Base-by-base conservation (phyloP, 2,888 invertebrate genomes). In the Diploptera punctata region DNA sequence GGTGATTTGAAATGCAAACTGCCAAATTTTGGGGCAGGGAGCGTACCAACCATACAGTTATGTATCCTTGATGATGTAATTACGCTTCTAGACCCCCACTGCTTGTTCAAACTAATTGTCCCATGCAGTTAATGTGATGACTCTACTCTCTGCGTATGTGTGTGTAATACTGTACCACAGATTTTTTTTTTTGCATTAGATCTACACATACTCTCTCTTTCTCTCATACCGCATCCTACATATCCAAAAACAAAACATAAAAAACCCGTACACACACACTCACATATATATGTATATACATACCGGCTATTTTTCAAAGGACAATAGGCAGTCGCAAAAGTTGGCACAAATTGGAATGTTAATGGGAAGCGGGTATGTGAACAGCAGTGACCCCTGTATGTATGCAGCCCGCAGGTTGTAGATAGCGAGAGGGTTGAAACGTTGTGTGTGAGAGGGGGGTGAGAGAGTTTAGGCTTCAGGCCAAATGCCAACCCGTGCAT, bases 341-440 rank as follows among this genome's bases (percentile, higher is more conserved):
- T 72, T 68, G 68, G 72, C 60, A 68, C 72, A 72, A 72, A 72
- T 72, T 72, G 72, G 68, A 72, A 72, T 62, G 72, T 69, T 60
- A 69, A 69, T 69, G 57, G 69, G 57, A 31, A 57, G 38, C 43
- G 69, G 69, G 69, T 13, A 65, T 57, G 57, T 29, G 57, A 57
- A 57, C 44, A 61, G 61, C 38, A 61, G 18, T 44, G 65, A 65
- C 65, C 47, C 26, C 44, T 65, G 65, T 47, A 65, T 65, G 47
- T 29, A 65, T 65, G 65, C 26, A 65, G 47, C 65, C 65, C 65
- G 65, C 65, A 65, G 65, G 65, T 65, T 68, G 68, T 49, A 49
- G 68, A 54, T 52, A 54, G 68, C 31, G n/a, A n/a, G n/a, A n/a
- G n/a, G n/a, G n/a, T n/a, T n/a, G n/a, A n/a, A n/a, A n/a, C n/a